phyloP scores from a whole-genome alignment of 2,797 vertebrate species.

The Acomys russatus region DNA sequence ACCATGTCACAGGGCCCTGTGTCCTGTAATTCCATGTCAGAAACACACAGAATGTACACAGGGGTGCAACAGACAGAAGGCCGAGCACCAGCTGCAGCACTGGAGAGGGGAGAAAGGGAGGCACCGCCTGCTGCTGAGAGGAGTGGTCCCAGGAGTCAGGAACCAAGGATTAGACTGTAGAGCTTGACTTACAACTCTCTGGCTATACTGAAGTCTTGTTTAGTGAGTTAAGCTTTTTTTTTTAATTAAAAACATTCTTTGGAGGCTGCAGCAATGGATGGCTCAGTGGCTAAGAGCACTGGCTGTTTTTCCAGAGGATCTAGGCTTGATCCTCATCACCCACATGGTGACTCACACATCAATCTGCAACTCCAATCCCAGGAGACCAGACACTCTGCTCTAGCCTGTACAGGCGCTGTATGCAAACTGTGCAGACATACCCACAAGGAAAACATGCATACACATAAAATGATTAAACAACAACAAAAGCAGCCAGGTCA shows the following conservation, averaged over 20 bases:
- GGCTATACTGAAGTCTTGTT: neutral
- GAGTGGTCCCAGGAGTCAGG: neutral
- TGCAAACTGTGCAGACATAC: neutral
- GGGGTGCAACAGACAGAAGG: neutral
- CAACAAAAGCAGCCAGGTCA: neutral
- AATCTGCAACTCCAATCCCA: neutral
- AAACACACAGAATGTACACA: neutral
- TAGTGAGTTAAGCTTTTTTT: neutral
- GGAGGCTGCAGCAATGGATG: neutral
- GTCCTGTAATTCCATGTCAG: fast-evolving
- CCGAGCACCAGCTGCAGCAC: neutral
- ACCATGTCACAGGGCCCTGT: fast-evolving
- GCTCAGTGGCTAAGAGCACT: neutral
- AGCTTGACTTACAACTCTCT: neutral
- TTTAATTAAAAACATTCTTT: neutral
- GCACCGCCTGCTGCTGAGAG: fast-evolving
- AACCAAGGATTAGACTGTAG: neutral
- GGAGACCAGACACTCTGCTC: neutral
- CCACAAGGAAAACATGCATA: neutral
- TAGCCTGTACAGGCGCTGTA: neutral
- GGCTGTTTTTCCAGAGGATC: neutral
- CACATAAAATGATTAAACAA: neutral
- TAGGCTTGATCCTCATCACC: neutral
- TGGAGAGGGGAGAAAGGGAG: too few species aligned
- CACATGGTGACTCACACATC: neutral